Base-by-base conservation (phyloP, 2,888 invertebrate species). In the Agrochola lychnidis region DNA sequence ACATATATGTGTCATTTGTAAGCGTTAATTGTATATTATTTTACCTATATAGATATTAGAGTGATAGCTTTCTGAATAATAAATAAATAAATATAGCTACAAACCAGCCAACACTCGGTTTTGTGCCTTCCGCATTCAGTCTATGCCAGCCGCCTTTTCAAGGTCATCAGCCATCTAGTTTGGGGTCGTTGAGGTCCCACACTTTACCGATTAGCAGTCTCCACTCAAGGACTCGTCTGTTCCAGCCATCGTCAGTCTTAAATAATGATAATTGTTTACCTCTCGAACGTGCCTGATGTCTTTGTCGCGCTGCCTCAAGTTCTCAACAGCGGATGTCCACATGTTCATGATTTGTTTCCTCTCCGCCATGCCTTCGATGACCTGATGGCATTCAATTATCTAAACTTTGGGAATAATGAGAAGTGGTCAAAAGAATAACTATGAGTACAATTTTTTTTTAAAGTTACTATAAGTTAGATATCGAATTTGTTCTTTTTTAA, bases 321-420 rank as follows among this genome's bases (percentile, higher is more conserved):
- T 97, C 78, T 97, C 97, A 1, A 98, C 97, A 3, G 98, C 97
- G 62, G 97, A 97, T 67, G 98, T 97, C 98, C 98, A 98, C 88
- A 98, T 98, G 3, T 94, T 93, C 90, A 98, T 97, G 95, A 98
- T 97, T 80, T 97, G 97, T 53, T 97, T 97, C 22, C 98, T 96
- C 90, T 98, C 98, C 66, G 97, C 95, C 91, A 98, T 97, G 14
- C 98, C 97, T 85, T 97, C 95, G 73, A 94, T 93, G 36, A 97
- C 96, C 97, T 97, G 82, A 36, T 19, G 12, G 53, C 57, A 84
- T 36, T 30, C n/a, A 36, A 68, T 40, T 25, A 64, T 51, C 16
- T n/a, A 10, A 68, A 56, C 9, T n/a, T 56, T 56, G 5, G 67
- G n/a, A 48, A 36, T 36, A 36, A 36, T 22, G 5, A 53, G 30